phyloP scores from a whole-genome alignment of 2,888 invertebrate species.

The Aleiodes leptofemur region DNA sequence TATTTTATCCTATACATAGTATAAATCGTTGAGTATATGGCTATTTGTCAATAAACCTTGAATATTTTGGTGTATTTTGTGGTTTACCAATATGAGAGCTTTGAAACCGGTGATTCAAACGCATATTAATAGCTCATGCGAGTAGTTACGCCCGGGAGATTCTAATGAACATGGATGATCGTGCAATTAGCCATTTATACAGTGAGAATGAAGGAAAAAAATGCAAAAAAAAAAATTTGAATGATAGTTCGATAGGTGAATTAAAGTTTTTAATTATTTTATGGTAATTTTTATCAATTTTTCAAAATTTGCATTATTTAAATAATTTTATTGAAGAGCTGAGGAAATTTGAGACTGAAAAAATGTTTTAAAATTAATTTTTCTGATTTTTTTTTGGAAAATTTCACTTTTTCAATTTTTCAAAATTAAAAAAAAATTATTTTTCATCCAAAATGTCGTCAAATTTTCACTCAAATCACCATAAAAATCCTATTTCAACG shows the following conservation, averaged over 20 bases:
- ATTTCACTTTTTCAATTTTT: neutral
- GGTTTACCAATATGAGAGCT: constrained; percentile 53
- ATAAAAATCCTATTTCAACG: neutral
- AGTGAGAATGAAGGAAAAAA: neutral
- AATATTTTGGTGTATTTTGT: constrained; percentile 2
- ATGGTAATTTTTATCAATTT: too few relatives aligned
- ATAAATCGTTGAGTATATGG: constrained; percentile 1
- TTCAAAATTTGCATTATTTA: too few relatives aligned
- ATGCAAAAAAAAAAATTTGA: too few relatives aligned
- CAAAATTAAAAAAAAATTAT: neutral
- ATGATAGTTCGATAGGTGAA: too few relatives aligned
- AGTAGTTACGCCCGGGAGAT: constrained; percentile 54
- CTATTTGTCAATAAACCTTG: constrained; percentile 13
- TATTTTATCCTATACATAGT: neutral
- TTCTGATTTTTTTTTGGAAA: neutral
- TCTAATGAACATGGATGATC: constrained; percentile 29
- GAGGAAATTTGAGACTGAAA: too few relatives aligned
- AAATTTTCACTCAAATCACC: neutral
- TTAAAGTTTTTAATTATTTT: too few relatives aligned
- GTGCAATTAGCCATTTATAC: neutral
- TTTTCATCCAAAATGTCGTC: too few relatives aligned
- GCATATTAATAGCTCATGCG: constrained; percentile 69
- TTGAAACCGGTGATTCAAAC: constrained; percentile 69
- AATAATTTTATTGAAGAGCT: too few relatives aligned
- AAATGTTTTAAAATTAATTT: too few relatives aligned